Conservation (phyloP, 2,113 vertebrate species). For the Syrmaticus mikado region DNA sequence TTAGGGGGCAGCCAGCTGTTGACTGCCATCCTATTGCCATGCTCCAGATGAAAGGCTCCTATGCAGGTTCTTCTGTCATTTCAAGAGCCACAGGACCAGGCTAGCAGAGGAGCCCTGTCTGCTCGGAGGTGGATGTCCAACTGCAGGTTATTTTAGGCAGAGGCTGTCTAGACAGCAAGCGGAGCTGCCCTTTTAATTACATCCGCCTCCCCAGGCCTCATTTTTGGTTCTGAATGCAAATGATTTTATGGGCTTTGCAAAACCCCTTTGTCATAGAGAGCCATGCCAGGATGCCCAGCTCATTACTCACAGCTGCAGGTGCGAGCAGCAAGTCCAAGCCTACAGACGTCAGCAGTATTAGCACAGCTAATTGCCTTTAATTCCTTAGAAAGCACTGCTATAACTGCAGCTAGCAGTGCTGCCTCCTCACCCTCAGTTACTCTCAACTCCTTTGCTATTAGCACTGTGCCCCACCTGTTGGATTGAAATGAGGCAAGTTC, state of each 20-base stretch:
- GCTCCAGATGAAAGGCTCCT: background rate
- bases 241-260: background rate
- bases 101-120: background rate
- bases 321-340: background rate
- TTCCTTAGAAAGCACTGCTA: background rate
- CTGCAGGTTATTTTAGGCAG: conserved; percentile 21
- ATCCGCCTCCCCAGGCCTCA: conserved; percentile 6
- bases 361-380: background rate
- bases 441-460: background rate
- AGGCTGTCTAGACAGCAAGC: conserved; percentile 42
- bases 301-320: rapidly evolving
- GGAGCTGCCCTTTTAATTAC: conserved; percentile 38
- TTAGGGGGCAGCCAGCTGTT: background rate
- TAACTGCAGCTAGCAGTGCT: background rate
- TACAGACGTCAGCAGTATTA: background rate
- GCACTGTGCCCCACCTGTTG: background rate
- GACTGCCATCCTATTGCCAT: background rate
- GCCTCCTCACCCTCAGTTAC: background rate
- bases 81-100: background rate
- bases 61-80: background rate
- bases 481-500: background rate
- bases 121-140: background rate
- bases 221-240: background rate
- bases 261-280: background rate
- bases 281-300: background rate